A percentile compares a stretch with the other conserved stretches of the same genome.
phyloP scores from a whole-genome alignment of 2,113 vertebrate species.

The Ammodytes marinus region DNA sequence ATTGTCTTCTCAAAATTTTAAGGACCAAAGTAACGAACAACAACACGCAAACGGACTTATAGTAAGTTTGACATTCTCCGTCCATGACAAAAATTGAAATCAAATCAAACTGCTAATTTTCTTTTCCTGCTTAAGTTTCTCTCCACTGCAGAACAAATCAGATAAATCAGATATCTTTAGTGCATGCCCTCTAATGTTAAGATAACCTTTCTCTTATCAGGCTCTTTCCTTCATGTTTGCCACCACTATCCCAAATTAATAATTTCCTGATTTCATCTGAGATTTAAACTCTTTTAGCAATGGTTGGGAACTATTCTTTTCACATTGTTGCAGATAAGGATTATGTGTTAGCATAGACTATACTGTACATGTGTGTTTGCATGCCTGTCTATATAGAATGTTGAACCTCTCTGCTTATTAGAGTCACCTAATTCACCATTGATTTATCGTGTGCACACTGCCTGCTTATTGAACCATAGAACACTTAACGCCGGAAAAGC shows the following conservation, averaged over 20 bases:
- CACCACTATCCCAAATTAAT: conserved; percentile 51
- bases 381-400: conserved; percentile 34
- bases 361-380: conserved; percentile 39
- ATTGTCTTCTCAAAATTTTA: conserved; percentile 92
- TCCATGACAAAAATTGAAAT: conserved; percentile 74
- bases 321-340: neutral
- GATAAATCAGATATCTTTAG: conserved; percentile 55
- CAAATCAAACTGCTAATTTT: conserved; percentile 68
- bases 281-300: conserved; percentile 19
- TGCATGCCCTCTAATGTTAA: conserved; percentile 80
- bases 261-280: conserved; percentile 48
- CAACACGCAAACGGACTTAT: conserved; percentile 99
- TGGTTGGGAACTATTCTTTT: conserved; percentile 65
- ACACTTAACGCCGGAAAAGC: conserved; percentile 48
- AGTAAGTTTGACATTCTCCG: conserved; percentile 95
- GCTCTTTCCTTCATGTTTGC: conserved; percentile 64
- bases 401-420: conserved; percentile 52
- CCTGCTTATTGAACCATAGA: conserved; percentile 70
- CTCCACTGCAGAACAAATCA: conserved; percentile 54
- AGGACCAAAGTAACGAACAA: conserved; percentile 99
- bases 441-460: conserved; percentile 58
- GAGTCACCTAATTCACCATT: conserved; percentile 46
- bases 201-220: conserved; percentile 46
- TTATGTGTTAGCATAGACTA: too few species aligned
- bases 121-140: conserved; percentile 70